A percentile compares a stretch with the other conserved stretches of the same genome.
phyloP scores from a whole-genome alignment of 2,113 vertebrate species.

The Megaceryle torquata region DNA sequence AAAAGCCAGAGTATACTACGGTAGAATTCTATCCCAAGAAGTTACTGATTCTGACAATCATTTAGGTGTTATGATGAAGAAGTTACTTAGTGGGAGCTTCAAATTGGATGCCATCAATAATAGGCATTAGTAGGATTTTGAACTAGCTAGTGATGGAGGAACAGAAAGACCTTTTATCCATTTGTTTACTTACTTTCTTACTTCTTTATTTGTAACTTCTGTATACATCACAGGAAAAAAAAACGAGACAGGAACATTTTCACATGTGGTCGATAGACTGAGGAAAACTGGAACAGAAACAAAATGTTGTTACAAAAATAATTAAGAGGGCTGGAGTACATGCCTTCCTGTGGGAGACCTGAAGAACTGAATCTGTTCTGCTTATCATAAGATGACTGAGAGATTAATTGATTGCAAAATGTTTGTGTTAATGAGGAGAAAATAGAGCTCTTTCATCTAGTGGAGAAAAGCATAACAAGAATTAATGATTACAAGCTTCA shows the following conservation, averaged over 20 bases:
- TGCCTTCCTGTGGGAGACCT: neutral
- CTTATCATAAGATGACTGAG: neutral
- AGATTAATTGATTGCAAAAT: neutral
- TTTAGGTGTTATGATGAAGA: neutral
- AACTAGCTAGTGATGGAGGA: neutral
- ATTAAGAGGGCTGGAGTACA: neutral
- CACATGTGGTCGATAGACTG: neutral
- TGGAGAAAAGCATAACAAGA: neutral
- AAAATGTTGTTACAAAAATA: neutral
- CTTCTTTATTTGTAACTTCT: neutral
- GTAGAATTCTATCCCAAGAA: neutral
- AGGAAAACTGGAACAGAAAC: neutral
- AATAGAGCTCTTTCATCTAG: neutral
- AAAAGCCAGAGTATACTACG: neutral
- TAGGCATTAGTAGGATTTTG: neutral
- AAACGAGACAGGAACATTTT: neutral
- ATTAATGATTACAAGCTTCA: constrained; percentile 8
- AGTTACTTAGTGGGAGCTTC: neutral
- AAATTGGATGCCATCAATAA: neutral
- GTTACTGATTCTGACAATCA: neutral
- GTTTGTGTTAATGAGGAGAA: neutral
- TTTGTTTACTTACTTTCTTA: neutral
- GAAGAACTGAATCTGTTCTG: neutral
- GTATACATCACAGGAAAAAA: neutral
- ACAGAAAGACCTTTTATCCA: neutral